These are phyloP conservation scores for Diadegma fenestrale DNA, from an alignment of 2,888 invertebrate genomes.

Conservation along the genomic window DNA sequence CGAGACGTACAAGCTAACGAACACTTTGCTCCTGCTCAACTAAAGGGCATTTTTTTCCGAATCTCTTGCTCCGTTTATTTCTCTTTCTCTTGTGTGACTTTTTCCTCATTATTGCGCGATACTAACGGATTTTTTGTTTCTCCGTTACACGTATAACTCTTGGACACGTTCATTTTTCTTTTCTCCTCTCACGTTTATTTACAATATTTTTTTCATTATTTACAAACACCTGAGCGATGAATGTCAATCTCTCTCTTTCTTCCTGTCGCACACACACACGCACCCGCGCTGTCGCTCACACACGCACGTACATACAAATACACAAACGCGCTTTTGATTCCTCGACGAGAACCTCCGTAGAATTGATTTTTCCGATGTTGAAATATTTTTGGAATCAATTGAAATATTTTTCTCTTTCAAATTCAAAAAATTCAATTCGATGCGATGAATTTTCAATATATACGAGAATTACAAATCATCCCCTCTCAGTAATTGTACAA, in stretches of 20 bases:
- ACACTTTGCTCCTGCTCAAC: constrained; percentile 59
- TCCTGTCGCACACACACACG: neutral
- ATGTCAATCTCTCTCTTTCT: constrained; percentile 14
- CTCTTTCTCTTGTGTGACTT: constrained; percentile 20
- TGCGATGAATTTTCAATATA: constrained; percentile 18
- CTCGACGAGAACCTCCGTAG: neutral
- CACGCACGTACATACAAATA: neutral
- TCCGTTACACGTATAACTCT: constrained; percentile 29
- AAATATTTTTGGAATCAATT: neutral
- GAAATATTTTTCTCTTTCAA: neutral
- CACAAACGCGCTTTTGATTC: neutral
- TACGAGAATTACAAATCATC: constrained; percentile 2
- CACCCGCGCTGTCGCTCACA: neutral
- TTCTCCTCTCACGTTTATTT: constrained; percentile 46
- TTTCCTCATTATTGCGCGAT: constrained; percentile 59
- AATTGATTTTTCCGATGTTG: neutral
- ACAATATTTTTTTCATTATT: constrained; percentile 47
- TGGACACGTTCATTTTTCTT: constrained; percentile 35
- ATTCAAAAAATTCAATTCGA: constrained; percentile 2
- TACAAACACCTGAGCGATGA: constrained; percentile 48
- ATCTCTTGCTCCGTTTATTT: constrained; percentile 7
- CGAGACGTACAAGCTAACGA: constrained; percentile 67
- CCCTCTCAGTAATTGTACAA: neutral
- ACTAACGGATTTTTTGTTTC: constrained; percentile 43
- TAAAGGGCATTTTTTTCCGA: constrained; percentile 56